Evolutionary conservation across 2,888 invertebrate species (phyloP).

Genomic region (Disparrhopalites patrizii): DNA sequence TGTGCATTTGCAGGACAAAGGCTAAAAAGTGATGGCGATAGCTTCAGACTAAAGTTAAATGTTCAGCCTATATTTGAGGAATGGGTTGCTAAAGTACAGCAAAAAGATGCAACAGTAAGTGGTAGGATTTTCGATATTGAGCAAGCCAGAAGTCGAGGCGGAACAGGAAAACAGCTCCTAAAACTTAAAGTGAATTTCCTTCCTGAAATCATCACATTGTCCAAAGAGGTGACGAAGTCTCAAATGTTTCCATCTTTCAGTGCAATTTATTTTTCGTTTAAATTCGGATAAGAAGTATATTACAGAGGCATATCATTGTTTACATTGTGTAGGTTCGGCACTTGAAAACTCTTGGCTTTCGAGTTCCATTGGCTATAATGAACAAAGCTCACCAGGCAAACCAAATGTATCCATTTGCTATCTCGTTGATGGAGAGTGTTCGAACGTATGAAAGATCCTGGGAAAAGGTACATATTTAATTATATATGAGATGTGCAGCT

Average conservation of each 20-base stretch:
- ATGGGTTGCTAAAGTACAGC: conserved; percentile 92
- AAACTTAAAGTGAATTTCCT: conserved; percentile 89
- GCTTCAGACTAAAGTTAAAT: conserved; percentile 91
- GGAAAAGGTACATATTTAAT: conserved; percentile 72
- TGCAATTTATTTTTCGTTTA: too few species aligned
- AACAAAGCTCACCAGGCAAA: conserved; percentile 99
- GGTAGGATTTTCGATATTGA: conserved; percentile 94
- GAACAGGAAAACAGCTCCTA: conserved; percentile 52
- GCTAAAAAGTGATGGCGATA: conserved; percentile 94
- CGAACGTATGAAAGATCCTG: conserved; percentile 94
- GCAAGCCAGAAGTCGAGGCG: conserved; percentile 55
- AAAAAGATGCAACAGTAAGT: conserved; percentile 87
- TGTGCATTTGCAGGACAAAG: conserved; percentile 68
- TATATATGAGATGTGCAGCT: too few species aligned
- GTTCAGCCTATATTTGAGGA: conserved; percentile 98
- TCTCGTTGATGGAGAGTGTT: conserved; percentile 95
- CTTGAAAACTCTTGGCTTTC: conserved; percentile 89
- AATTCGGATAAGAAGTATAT: too few species aligned
- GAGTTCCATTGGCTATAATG: conserved; percentile 95
- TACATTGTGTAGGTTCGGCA: conserved; percentile 76
- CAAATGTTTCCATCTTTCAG: too few species aligned
- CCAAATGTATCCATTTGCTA: conserved; percentile 97
- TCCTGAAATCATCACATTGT: conserved; percentile 95
- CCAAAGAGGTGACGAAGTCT: conserved; percentile 77
- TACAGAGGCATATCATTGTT: too few species aligned